Conservation (phyloP, 2,888 invertebrate genomes). For the Aphodius granarius region DNA sequence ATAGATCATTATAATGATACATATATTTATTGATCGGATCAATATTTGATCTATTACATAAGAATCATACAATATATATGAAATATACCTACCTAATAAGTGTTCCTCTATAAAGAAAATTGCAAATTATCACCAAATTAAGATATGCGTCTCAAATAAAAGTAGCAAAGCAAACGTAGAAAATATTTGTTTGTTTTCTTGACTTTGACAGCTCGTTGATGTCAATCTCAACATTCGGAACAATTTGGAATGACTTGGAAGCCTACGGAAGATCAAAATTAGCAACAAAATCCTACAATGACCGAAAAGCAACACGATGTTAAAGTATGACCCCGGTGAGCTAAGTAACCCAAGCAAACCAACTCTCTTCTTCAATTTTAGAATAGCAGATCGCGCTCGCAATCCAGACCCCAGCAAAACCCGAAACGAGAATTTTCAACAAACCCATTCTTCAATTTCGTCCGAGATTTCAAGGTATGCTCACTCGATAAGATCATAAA, state of each 20-base stretch:
- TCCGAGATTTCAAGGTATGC: background rate
- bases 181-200: background rate
- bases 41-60: too few relatives aligned
- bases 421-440: conserved; percentile 2
- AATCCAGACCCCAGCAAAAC: conserved; percentile 18
- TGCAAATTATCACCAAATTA: background rate
- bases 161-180: background rate
- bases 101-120: too few relatives aligned
- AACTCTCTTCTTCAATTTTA: background rate
- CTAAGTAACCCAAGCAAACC: background rate
- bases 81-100: too few relatives aligned
- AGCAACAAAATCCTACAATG: conserved; percentile 12
- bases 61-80: too few relatives aligned
- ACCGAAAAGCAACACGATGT: conserved; percentile 9
- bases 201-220: background rate
- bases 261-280: conserved; percentile 4
- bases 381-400: background rate
- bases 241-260: too few relatives aligned
- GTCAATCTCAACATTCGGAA: background rate
- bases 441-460: conserved; percentile 19
- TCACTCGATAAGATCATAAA: background rate
- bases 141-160: background rate
- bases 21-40: too few relatives aligned
- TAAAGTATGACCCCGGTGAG: background rate
- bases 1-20: too few relatives aligned